Evolutionary conservation across 1,140 invertebrate species (phyloP), one percentile per base, ranked within the genome.

Genomic region (Cheumatopsyche charites): DNA sequence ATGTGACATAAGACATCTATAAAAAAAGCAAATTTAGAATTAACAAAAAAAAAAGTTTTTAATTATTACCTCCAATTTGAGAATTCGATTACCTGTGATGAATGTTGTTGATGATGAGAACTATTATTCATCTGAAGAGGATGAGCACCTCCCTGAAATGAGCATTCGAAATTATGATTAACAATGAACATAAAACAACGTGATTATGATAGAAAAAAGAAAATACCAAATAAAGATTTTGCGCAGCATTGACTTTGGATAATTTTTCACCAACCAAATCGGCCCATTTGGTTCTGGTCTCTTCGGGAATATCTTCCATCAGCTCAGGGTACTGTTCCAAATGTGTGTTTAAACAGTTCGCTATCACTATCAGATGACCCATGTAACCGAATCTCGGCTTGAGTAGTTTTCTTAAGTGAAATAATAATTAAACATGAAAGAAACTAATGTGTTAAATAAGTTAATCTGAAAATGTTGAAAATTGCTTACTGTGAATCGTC

Each of bases 321-420:
- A 70, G 13, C 12, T 61, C 42, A 19, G 70, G 45, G 55, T 62
- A 67, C 17, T 19, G 26, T 12, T 58, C 45, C 3, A 75, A 12
- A 36, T 47, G 55, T 5, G 43, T 23, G 15, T 76, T 42, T 17
- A 76, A 47, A 26, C 23, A 70, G 52, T 76, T 76, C 11, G 72
- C 75, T 74, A 81, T 77, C 70, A 77, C 79, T 70, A 84, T 80
- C 79, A 84, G 79, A 79, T 87, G 85, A 2, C 86, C 86, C 86
- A 86, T 86, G 78, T 85, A 83, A 45, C 84, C 84, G 49, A 79
- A 79, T 71, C 84, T 77, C 12, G 78, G 62, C 75, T 72, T 71
- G 0, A 6, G 9, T 26, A 41, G 79, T 81, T 49, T 72, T 65
- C 73, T 79, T 67, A 62, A 72, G 78, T 77, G 25, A 21, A 69